Evolutionary conservation across 2,797 vertebrate genomes (phyloP).

Genomic region (Enteromius mattozi): DNA sequence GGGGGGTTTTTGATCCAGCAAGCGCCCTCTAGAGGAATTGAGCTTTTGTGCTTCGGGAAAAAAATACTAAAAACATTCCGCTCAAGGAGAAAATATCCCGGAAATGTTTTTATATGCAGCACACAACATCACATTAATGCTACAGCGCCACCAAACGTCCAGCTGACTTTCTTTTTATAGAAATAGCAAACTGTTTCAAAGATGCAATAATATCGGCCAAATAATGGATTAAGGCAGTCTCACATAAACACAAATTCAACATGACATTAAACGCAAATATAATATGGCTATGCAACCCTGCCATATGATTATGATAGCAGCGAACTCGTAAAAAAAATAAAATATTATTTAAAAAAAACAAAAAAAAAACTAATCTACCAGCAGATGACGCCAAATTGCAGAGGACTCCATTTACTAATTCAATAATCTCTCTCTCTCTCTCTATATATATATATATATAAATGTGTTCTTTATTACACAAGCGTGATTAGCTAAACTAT

Average conservation of each 20-base stretch:
- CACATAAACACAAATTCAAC: not conserved
- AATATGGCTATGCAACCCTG: not conserved
- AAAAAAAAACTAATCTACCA: not conserved
- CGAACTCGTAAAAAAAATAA: not conserved
- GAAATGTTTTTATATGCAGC: slow-evolving; percentile 14
- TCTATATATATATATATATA: too few relatives aligned
- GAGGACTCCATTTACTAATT: not conserved
- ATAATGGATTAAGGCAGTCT: not conserved
- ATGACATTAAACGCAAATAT: not conserved
- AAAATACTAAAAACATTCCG: not conserved
- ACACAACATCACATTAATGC: not conserved
- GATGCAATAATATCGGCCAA: not conserved
- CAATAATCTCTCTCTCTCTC: too few relatives aligned
- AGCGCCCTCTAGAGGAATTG: slow-evolving; percentile 2
- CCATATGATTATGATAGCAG: not conserved
- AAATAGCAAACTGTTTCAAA: not conserved
- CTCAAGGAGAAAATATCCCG: slow-evolving; percentile 21
- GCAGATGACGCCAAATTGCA: slow-evolving; percentile 23
- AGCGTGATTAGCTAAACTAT: not conserved
- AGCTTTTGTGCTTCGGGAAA: not conserved
- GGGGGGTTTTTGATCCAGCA: not conserved
- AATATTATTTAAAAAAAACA: not conserved
- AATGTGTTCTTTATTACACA: not conserved
- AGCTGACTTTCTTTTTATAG: not conserved
- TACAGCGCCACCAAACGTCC: slow-evolving; percentile 24